These are phyloP conservation scores for Strongylocentrotus purpuratus DNA, from an alignment of 35 echinoderm and acorn worm species.

Conservation along the genomic window DNA sequence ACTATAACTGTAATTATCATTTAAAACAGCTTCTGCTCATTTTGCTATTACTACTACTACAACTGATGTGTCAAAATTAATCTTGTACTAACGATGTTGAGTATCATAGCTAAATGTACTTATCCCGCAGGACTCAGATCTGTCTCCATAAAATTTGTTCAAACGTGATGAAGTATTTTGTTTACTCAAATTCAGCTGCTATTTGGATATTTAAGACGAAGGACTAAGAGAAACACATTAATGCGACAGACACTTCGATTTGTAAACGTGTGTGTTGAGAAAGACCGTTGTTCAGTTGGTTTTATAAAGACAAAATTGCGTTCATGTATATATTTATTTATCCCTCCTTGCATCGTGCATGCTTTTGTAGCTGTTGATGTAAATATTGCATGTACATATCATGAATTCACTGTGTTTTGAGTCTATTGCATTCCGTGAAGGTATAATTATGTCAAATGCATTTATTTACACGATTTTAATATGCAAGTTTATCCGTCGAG, in stretches of 20 bases:
- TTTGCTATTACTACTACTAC: not conserved
- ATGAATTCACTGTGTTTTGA: not conserved
- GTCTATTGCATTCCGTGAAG: constrained; percentile 48
- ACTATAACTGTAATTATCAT: no score
- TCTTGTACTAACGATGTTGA: no score
- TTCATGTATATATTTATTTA: constrained; percentile 31
- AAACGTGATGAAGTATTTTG: no score
- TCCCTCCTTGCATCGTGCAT: not conserved
- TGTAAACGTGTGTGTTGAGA: constrained; percentile 9
- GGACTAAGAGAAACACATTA: not conserved
- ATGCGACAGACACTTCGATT: not conserved
- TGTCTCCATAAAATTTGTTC: no score
- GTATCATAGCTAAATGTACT: no score
- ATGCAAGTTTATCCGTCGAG: constrained; percentile 47
- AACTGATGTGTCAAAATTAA: not conserved
- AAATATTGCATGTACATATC: constrained; percentile 33
- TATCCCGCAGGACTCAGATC: no score
- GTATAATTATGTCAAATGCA: constrained; percentile 22
- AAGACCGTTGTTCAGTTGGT: not conserved
- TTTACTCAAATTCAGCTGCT: no score
- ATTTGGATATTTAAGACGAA: no score
- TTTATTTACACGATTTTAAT: constrained; percentile 28
- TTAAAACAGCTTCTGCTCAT: not conserved
- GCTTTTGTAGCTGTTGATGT: not conserved
- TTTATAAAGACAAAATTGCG: not conserved